A percentile compares a stretch with the other conserved stretches of the same genome.
Conservation (phyloP, 2,888 invertebrate genomes). For the Slavum lentiscoides region DNA sequence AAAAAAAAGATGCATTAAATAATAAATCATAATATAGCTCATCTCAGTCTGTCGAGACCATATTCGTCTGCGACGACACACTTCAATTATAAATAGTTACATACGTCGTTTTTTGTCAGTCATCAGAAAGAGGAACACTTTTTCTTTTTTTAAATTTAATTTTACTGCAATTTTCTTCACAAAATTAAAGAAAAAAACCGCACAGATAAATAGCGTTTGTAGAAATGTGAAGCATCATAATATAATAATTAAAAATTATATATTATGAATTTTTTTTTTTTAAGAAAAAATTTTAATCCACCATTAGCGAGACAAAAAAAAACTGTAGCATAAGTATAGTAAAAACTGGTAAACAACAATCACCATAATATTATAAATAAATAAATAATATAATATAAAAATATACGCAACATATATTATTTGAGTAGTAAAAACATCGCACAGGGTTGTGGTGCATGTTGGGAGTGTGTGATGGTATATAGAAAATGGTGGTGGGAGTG, state of each 20-base stretch:
- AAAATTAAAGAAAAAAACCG: slow-evolving; percentile 49
- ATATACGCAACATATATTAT: slow-evolving; percentile 10
- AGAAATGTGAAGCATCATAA: slow-evolving; percentile 48
- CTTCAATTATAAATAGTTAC: no score
- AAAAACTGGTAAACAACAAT: slow-evolving; percentile 48
- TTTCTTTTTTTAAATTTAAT: background rate
- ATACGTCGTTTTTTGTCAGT: no score
- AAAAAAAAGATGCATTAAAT: slow-evolving; percentile 12
- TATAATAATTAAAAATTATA: background rate
- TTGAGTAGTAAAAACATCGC: slow-evolving; percentile 44
- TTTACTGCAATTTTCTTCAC: slow-evolving; percentile 47
- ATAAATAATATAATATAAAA: slow-evolving; percentile 1
- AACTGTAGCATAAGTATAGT: slow-evolving; percentile 34
- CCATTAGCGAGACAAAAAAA: slow-evolving; percentile 44
- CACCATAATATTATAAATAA: slow-evolving; percentile 29
- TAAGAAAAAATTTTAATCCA: slow-evolving; percentile 36
- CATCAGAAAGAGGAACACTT: slow-evolving; percentile 46
- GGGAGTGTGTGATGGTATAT: slow-evolving; percentile 21
- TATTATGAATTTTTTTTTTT: background rate
- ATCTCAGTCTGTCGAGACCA: slow-evolving; percentile 21
- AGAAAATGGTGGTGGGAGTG: no score
- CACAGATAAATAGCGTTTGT: slow-evolving; percentile 48
- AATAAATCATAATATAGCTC: slow-evolving; percentile 44
- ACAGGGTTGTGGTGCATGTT: slow-evolving; percentile 46
- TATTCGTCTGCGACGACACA: slow-evolving; percentile 40